Evolutionary conservation across 1,140 invertebrate genomes (phyloP).

Genomic region (Aphelenchoides fujianensis): DNA sequence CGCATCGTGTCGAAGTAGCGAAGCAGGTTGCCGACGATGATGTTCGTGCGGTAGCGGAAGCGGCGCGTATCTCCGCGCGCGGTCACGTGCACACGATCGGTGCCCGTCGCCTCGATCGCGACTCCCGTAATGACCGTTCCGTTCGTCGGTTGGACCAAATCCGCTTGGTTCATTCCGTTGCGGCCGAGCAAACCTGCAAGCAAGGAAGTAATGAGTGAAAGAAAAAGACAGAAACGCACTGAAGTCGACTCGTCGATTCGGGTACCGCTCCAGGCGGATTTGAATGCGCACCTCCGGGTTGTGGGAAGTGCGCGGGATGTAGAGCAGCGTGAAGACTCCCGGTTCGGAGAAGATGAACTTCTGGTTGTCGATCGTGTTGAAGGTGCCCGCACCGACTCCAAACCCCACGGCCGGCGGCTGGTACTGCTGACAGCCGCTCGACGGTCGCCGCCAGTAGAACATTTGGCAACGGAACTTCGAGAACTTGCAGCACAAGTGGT

Average conservation of each 20-base stretch:
- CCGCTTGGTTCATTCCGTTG: constrained; percentile 57
- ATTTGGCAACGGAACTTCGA: constrained; percentile 61
- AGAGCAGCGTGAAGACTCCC: constrained; percentile 59
- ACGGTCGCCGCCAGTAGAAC: constrained; percentile 61
- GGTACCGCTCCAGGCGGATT: constrained; percentile 58
- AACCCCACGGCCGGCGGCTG: constrained; percentile 60
- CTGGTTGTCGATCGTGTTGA: constrained; percentile 61
- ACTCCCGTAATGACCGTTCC: constrained; percentile 59
- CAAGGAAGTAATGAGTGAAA: too few species aligned
- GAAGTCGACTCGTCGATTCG: constrained; percentile 58
- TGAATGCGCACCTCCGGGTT: constrained; percentile 61
- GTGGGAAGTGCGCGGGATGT: constrained; percentile 54
- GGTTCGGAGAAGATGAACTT: constrained; percentile 62
- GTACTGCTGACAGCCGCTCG: constrained; percentile 58
- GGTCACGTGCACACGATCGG: constrained; percentile 55
- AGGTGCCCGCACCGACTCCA: constrained; percentile 52
- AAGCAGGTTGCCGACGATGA: constrained; percentile 59
- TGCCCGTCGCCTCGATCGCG: constrained; percentile 59
- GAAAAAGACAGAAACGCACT: constrained; percentile 40
- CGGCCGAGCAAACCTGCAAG: constrained; percentile 57
- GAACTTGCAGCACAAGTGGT: constrained; percentile 60
- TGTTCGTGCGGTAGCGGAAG: constrained; percentile 60
- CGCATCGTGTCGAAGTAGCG: constrained; percentile 61
- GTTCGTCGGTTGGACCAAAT: constrained; percentile 60
- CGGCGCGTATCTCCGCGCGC: constrained; percentile 57